phyloP scores from a whole-genome alignment of 2,113 vertebrate genomes.

The Lepus timidus region DNA sequence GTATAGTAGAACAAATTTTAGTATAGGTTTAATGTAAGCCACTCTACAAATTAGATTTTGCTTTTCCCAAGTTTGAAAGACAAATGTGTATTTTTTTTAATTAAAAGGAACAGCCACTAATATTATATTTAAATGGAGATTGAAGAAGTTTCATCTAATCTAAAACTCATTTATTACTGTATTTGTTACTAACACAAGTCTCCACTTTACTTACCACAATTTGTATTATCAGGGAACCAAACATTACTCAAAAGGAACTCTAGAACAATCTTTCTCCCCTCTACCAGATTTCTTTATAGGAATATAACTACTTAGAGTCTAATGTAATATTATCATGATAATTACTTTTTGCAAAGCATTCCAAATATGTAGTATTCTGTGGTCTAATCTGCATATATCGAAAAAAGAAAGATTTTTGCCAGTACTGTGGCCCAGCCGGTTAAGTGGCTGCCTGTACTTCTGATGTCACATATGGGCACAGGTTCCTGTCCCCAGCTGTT shows the following conservation, averaged over 20 bases:
- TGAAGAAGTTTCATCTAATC: not conserved
- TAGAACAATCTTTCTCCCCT: not conserved
- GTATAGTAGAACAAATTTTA: conserved; percentile 2
- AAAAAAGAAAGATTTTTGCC: not conserved
- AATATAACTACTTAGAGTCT: not conserved
- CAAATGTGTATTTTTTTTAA: not conserved
- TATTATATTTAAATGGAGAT: conserved; percentile 8
- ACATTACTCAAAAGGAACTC: not conserved
- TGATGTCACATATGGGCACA: no score
- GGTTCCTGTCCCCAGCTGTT: no score
- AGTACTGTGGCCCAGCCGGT: not conserved
- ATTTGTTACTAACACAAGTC: not conserved
- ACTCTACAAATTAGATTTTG: not conserved
- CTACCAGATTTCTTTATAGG: not conserved
- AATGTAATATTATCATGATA: not conserved
- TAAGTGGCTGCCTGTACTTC: no score
- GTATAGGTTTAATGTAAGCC: not conserved
- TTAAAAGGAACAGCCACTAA: not conserved
- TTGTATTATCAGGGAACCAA: not conserved
- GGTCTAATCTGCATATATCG: not conserved
- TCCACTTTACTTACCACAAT: not conserved
- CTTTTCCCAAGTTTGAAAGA: not conserved
- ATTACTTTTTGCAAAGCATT: not conserved
- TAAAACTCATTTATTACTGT: not conserved
- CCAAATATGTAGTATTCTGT: not conserved